These are phyloP conservation scores for Psittacus erithacus DNA, from an alignment of 2,113 vertebrate genomes.

Conservation along the genomic window DNA sequence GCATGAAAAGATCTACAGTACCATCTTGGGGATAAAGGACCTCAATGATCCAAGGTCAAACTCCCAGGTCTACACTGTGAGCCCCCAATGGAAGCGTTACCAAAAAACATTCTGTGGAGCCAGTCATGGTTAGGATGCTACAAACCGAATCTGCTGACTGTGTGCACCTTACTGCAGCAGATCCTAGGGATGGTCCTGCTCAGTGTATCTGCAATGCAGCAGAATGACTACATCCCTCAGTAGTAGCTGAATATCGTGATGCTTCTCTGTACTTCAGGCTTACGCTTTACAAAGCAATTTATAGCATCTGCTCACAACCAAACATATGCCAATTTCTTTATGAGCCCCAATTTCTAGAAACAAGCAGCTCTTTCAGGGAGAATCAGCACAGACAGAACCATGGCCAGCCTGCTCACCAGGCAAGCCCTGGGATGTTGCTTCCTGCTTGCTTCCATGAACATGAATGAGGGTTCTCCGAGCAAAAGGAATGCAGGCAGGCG, in stretches of 20 bases:
- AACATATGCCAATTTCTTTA: background rate
- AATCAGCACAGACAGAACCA: accelerated
- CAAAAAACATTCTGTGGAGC: background rate
- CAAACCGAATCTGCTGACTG: background rate
- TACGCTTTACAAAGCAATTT: background rate
- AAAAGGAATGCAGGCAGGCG: background rate
- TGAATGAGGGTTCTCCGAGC: background rate
- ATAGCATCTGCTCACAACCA: background rate
- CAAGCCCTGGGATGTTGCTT: background rate
- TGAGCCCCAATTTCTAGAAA: background rate
- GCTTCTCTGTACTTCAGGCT: background rate
- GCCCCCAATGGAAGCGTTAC: background rate
- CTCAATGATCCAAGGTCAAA: background rate
- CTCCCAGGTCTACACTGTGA: background rate
- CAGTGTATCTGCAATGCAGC: conserved; percentile 43
- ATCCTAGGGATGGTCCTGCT: background rate
- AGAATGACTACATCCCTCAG: background rate
- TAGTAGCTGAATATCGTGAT: background rate
- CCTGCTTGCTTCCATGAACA: background rate
- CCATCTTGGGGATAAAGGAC: background rate
- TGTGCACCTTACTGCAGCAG: background rate
- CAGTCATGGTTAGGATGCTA: accelerated
- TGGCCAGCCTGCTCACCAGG: background rate
- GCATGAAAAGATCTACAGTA: background rate
- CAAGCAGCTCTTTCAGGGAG: background rate